Evolutionary conservation across 2,888 invertebrate genomes (phyloP).

Genomic region (Drosophila sordidapex): DNA sequence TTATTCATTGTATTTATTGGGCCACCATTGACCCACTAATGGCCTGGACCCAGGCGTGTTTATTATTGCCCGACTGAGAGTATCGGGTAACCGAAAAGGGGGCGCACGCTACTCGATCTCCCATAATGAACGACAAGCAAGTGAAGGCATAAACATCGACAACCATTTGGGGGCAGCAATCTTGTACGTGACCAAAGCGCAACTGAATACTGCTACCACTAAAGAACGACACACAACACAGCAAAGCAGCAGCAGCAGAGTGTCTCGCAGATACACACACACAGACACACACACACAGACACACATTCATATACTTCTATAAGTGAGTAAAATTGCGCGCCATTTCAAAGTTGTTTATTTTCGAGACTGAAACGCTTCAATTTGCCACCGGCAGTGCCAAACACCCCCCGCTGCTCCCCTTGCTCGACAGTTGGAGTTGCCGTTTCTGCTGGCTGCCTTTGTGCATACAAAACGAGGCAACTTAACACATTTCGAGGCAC

Average conservation of each 20-base stretch:
- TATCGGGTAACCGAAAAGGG: constrained; percentile 42
- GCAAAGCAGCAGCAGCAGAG: constrained; percentile 17
- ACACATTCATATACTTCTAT: constrained; percentile 8
- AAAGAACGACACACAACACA: constrained; percentile 24
- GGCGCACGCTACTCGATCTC: constrained; percentile 1
- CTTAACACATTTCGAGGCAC: constrained; percentile 72
- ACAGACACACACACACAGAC: constrained; percentile 1
- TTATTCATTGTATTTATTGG: constrained; percentile 45
- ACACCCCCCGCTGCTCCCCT: constrained; percentile 1
- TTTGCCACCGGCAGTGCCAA: constrained; percentile 40
- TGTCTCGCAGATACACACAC: constrained; percentile 48
- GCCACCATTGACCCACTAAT: constrained; percentile 56
- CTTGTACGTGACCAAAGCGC: constrained; percentile 77
- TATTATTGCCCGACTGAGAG: constrained; percentile 25
- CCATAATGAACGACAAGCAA: constrained; percentile 50
- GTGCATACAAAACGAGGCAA: constrained; percentile 74
- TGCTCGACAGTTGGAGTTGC: constrained; percentile 19
- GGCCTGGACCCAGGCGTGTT: constrained; percentile 29
- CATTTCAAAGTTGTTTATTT: constrained; percentile 76
- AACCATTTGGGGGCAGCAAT: constrained; percentile 66
- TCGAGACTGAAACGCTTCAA: constrained; percentile 58
- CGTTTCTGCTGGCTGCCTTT: constrained; percentile 48
- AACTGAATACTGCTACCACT: constrained; percentile 43
- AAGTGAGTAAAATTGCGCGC: constrained; percentile 74
- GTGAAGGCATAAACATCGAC: constrained; percentile 55